Evolutionary conservation across 2,797 vertebrate species (phyloP).

Genomic region (Arnoldichthys spilopterus): DNA sequence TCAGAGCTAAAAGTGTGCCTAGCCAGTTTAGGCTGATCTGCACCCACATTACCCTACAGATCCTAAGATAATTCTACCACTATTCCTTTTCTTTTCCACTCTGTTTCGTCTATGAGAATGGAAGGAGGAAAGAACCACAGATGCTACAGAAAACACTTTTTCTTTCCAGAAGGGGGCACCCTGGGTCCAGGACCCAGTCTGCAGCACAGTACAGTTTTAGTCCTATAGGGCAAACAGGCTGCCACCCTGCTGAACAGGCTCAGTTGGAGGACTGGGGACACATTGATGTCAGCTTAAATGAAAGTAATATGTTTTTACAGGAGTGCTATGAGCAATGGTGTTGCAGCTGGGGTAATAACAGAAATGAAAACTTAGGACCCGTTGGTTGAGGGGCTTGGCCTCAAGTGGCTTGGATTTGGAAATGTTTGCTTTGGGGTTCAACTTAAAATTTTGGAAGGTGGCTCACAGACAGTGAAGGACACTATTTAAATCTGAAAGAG

Average conservation of each 20-base stretch:
- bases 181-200: background rate
- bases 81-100: background rate
- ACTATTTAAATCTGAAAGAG: too few species aligned
- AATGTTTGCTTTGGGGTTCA: background rate
- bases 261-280: background rate
- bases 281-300: background rate
- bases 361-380: background rate
- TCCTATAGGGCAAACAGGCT: background rate
- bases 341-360: background rate
- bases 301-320: background rate
- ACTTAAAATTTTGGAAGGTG: too few species aligned
- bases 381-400: background rate
- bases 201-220: background rate
- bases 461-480: too few species aligned
- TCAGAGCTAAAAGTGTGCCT: too few species aligned
- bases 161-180: background rate
- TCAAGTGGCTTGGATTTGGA: background rate
- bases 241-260: background rate
- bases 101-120: background rate
- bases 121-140: background rate
- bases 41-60: background rate
- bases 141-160: slow-evolving; percentile 4
- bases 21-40: too few species aligned
- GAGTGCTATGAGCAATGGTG: background rate
- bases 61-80: background rate